Percentiles rank a stretch among this genome's conserved stretches.
Conservation (phyloP, 2,113 vertebrate species). For the Puffinus mauretanicus region DNA sequence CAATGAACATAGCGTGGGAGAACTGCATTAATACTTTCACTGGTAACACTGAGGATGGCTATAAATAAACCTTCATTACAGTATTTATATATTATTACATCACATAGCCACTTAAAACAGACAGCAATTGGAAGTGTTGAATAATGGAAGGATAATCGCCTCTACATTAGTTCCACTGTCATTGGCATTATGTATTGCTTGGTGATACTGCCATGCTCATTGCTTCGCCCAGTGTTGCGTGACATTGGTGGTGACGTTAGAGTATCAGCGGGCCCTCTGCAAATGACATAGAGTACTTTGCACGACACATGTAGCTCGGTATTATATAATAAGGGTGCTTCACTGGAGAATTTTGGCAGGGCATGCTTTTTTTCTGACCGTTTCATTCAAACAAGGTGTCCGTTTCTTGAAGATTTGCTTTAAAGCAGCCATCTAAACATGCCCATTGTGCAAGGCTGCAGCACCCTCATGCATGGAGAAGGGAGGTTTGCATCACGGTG, state of each 20-base stretch:
- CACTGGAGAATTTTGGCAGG: neutral
- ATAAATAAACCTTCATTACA: slow-evolving; percentile 67
- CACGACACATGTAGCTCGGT: neutral
- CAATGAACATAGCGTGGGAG: slow-evolving; percentile 59
- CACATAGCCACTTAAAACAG: slow-evolving; percentile 60
- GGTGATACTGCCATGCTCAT: slow-evolving; percentile 9
- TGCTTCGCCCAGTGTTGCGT: slow-evolving; percentile 43
- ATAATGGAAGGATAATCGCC: slow-evolving; percentile 61
- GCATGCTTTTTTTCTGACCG: neutral
- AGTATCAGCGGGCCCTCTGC: neutral
- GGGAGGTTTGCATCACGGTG: neutral
- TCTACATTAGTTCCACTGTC: slow-evolving; percentile 70
- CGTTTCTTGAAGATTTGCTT: neutral
- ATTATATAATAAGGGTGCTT: slow-evolving; percentile 44
- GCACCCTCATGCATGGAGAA: neutral
- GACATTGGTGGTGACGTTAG: slow-evolving; percentile 44
- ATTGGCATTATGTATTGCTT: slow-evolving; percentile 57
- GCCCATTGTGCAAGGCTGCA: neutral
- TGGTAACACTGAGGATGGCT: neutral
- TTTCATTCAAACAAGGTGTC: neutral
- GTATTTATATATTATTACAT: slow-evolving; percentile 72
- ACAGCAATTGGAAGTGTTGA: slow-evolving; percentile 62
- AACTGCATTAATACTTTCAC: slow-evolving; percentile 58
- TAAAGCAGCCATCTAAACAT: neutral
- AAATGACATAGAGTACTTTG: slow-evolving; percentile 18